Evolutionary conservation across 2,888 invertebrate species (phyloP).

Genomic region (Eulithis testata): DNA sequence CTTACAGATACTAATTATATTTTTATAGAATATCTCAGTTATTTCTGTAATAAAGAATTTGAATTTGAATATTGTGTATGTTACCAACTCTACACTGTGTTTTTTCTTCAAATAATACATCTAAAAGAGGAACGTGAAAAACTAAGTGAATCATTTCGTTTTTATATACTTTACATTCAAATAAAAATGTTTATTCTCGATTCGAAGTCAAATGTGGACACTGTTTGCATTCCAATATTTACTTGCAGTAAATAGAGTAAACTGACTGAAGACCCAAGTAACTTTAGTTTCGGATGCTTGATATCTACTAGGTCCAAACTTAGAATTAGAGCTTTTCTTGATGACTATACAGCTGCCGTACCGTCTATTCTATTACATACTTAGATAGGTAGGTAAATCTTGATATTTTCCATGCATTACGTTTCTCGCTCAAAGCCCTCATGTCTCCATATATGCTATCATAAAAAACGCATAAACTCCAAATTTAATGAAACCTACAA

Average conservation of each 20-base stretch:
- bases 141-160: constrained; percentile 4
- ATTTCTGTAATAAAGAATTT: too few relatives aligned
- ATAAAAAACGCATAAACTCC: constrained; percentile 38
- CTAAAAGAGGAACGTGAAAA: too few relatives aligned
- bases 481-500: constrained; percentile 36
- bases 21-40: too few relatives aligned
- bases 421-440: constrained; percentile 27
- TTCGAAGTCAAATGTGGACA: constrained; percentile 34
- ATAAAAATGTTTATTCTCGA: constrained; percentile 32
- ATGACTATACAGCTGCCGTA: neutral
- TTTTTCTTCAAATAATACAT: too few relatives aligned
- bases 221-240: constrained; percentile 43
- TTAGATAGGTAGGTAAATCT: neutral
- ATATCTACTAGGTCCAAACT: constrained; percentile 2
- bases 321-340: constrained; percentile 2
- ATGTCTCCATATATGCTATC: constrained; percentile 32
- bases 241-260: constrained; percentile 37
- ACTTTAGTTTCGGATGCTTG: constrained; percentile 1
- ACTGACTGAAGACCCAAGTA: constrained; percentile 27
- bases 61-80: too few relatives aligned
- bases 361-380: neutral
- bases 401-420: constrained; percentile 1
- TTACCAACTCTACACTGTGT: too few relatives aligned
- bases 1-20: too few relatives aligned
- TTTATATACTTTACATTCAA: constrained; percentile 21